Evolutionary conservation across 2,113 vertebrate species (phyloP), one percentile per base, ranked within the genome.

Genomic region (Pseudolaguvia tuberculata): DNA sequence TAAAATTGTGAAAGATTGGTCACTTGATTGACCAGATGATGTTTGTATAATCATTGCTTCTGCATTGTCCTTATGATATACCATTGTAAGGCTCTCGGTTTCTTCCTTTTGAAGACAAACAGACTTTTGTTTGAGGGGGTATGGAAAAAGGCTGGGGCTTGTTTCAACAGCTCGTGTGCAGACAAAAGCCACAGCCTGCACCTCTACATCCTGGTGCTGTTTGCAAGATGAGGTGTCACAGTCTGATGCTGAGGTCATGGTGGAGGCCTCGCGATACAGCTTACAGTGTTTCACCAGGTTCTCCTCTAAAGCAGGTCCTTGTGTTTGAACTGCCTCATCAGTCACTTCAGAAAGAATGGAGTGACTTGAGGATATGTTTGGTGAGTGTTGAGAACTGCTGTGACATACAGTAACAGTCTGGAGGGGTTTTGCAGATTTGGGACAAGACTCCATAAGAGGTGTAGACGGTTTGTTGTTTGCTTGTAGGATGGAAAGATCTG

Each of bases 61-160:
- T 69, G 76, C 69, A 0, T 69, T 68, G 1, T 85, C 85, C 0
- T 85, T 85, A 72, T 45, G 23, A 58, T 89, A 92, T 59, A 93
- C 78, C 2, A 93, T 51, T 23, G 89, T 82, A 73, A 95, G 83
- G 73, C 91, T 90, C 61, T 91, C 90, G 13, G 65, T 75, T 20
- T 87, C 89, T 20, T 93, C 91, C 7, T 79, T 79, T 4, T 73
- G 68, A 73, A 70, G 10, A 5, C 80, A 20, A 39, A 78, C 75
- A 45, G 61, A 56, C 76, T 69, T 90, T 62, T 66, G 88, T 67
- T 85, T 88, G 47, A 83, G 71, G 39, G 89, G 83, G 0, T 88
- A 82, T 1, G 90, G 57, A 27, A 95, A 87, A 84, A 97, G 93
- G 78, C 93, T 93, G 4, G 96, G 97, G 72, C 97, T 99, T 12